Evolutionary conservation across 2,888 invertebrate species (phyloP).

Genomic region (Masnerella sp.): DNA sequence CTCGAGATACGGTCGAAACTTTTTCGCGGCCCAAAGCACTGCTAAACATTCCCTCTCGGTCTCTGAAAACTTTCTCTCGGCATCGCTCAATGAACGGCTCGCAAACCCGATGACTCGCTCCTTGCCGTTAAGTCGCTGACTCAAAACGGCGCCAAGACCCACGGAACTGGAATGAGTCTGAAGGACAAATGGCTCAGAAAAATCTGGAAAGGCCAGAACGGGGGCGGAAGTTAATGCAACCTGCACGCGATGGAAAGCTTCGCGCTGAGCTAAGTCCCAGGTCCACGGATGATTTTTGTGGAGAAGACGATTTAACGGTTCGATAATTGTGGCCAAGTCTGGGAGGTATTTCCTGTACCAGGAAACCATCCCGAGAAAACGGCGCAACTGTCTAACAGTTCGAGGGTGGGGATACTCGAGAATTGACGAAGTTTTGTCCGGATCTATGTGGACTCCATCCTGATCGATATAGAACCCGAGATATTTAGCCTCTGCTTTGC

Average conservation of each 20-base stretch:
- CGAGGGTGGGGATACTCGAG: background rate
- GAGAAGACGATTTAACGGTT: too few relatives aligned
- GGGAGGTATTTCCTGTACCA: slow-evolving; percentile 68
- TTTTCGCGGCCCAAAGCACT: slow-evolving; percentile 6
- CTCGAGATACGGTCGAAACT: slow-evolving; percentile 6
- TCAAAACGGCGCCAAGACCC: slow-evolving; percentile 7
- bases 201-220: slow-evolving; percentile 10
- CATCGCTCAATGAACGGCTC: background rate
- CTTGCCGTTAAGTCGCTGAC: background rate
- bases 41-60: slow-evolving; percentile 11
- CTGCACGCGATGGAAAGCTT: too few relatives aligned
- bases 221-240: too few relatives aligned
- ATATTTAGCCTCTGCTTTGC: slow-evolving; percentile 58
- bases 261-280: too few relatives aligned
- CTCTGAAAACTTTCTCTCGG: background rate
- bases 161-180: slow-evolving; percentile 17
- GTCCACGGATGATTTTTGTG: too few relatives aligned
- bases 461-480: slow-evolving; percentile 66
- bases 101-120: slow-evolving; percentile 4
- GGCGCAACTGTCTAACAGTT: slow-evolving; percentile 53
- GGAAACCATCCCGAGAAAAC: slow-evolving; percentile 66
- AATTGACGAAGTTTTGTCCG: background rate
- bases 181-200: background rate
- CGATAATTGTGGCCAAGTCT: slow-evolving; percentile 56
- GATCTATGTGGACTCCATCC: slow-evolving; percentile 59